Evolutionary conservation across 2,888 invertebrate genomes (phyloP).

Genomic region (Graphium colonna): DNA sequence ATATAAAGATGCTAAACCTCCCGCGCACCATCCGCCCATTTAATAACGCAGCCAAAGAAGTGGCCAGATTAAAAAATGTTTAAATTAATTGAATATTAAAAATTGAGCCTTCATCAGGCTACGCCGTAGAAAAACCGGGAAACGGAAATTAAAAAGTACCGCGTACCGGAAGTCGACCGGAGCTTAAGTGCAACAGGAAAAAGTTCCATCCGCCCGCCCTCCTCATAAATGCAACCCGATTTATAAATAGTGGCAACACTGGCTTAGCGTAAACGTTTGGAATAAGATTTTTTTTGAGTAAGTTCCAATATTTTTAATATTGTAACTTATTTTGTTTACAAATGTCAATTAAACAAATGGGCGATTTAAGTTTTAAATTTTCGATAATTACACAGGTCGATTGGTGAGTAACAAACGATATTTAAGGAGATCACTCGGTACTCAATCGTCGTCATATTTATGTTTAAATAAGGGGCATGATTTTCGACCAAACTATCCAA

Average conservation of each 20-base stretch:
- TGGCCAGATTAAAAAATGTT: slow-evolving; percentile 54
- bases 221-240: slow-evolving; percentile 51
- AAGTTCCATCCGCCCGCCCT: slow-evolving; percentile 51
- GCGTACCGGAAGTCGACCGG: slow-evolving; percentile 52
- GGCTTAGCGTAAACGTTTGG: slow-evolving; percentile 16
- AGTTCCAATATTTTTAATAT: no score
- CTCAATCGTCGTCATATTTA: no score
- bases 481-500: no score
- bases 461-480: no score
- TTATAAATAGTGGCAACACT: slow-evolving; percentile 25
- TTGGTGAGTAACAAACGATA: no score
- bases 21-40: slow-evolving; percentile 21
- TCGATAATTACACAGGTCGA: no score
- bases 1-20: slow-evolving; percentile 17
- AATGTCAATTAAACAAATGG: no score
- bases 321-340: no score
- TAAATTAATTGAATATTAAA: slow-evolving; percentile 76
- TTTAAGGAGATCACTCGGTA: no score
- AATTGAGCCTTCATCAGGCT: slow-evolving; percentile 64
- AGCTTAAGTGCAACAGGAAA: slow-evolving; percentile 64
- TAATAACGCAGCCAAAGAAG: slow-evolving; percentile 31
- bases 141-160: slow-evolving; percentile 77
- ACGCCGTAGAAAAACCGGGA: slow-evolving; percentile 63
- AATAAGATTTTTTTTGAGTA: no score
- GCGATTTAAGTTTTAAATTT: no score